phyloP scores from a whole-genome alignment of 2,888 invertebrate genomes.

The Clivina fossor region DNA sequence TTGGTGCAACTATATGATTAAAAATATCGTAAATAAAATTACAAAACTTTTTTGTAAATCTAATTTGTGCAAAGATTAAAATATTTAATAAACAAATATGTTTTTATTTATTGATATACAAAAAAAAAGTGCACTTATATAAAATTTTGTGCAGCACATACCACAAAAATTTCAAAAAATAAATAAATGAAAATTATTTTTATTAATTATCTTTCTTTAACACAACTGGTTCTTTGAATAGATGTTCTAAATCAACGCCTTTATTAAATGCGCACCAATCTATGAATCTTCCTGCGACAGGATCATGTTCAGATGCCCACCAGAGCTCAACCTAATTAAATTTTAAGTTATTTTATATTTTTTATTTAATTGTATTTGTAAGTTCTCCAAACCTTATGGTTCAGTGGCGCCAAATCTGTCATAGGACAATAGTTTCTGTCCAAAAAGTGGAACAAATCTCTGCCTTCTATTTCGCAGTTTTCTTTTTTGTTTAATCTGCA shows the following conservation, averaged over 20 bases:
- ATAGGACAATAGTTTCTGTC: conserved; percentile 64
- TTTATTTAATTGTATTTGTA: conserved; percentile 10
- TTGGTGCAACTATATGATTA: too few species aligned
- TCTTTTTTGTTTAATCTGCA: conserved; percentile 65
- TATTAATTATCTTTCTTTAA: conserved; percentile 2
- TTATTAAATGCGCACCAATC: conserved; percentile 57
- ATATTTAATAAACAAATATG: too few species aligned
- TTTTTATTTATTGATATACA: too few species aligned
- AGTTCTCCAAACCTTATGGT: conserved; percentile 59
- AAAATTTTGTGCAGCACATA: too few species aligned
- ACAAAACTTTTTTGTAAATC: too few species aligned
- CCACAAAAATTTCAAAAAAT: too few species aligned
- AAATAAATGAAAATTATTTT: too few species aligned
- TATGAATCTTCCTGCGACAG: conserved; percentile 51
- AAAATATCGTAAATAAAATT: too few species aligned
- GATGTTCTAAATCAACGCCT: conserved; percentile 52
- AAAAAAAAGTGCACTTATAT: too few species aligned
- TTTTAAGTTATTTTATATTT: neutral
- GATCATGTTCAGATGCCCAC: conserved; percentile 54
- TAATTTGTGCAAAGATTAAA: too few species aligned
- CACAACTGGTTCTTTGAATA: conserved; percentile 44
- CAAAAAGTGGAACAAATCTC: conserved; percentile 71
- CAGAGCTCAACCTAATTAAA: conserved; percentile 51
- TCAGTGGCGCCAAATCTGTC: conserved; percentile 55
- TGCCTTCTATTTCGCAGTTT: conserved; percentile 64